Base-by-base conservation (phyloP, 1,140 invertebrate genomes). In the Drosophila yakuba region DNA sequence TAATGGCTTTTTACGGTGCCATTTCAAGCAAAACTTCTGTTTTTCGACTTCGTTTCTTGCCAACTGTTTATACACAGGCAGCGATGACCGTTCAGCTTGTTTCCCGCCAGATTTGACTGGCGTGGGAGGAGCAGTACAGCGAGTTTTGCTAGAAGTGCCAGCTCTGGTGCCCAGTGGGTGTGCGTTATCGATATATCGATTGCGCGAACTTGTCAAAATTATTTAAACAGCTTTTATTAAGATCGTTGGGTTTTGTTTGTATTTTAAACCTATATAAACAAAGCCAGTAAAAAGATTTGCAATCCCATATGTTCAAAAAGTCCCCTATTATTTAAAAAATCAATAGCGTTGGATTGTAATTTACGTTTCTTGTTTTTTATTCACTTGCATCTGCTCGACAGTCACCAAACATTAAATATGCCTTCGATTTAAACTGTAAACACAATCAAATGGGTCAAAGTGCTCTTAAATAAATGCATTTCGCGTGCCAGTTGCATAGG, bases 61-160 rank as follows among this genome's bases (percentile, higher is more conserved):
- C 81, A 85, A 82, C 83, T 88, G 83, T 88, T 88, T 86, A 88
- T 80, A 74, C 75, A 83, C 74, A 82, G 41, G 23, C 32, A 39
- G 59, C 54, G 58, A 58, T 45, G 78, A 25, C 51, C 54, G 17
- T 14, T 44, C 43, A 58, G 62, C 52, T 51, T 6, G 35, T 39
- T 55, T 10, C 12, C 3, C 12, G 52, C 12, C 10, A 20, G n/a
- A 36, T 6, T 17, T 35, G 28, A n/a, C 10, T 51, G 0, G 47
- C 25, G 47, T 8, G 45, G 45, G 23, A 1, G 45, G 23, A 11
- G 12, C 14, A 25, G 45, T 8, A 15, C 12, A 59, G 43, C 35
- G 35, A 11, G 10, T n/a, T 38, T 5, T 7, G 35, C 17, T 23
- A 38, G 7, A 38, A 12, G 35, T n/a, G 52, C 4, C 52, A 23